Percentiles rank a stretch among this genome's conserved stretches.
These are phyloP conservation scores for Noctua fimbriata DNA, from an alignment of 2,888 invertebrate genomes.

Conservation along the genomic window DNA sequence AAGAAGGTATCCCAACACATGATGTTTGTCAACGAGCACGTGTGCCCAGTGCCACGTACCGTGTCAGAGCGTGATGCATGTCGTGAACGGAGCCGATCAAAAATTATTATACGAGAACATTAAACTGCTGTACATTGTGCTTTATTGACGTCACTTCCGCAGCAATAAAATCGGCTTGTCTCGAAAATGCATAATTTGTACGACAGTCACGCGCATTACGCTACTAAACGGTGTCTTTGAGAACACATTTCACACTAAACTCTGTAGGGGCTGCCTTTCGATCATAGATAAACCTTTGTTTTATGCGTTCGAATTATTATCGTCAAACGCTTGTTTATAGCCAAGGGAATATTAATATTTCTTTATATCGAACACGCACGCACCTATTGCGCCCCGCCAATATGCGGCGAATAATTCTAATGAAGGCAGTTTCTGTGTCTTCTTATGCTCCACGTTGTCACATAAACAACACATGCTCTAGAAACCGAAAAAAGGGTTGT, in stretches of 20 bases:
- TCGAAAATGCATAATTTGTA: conserved; percentile 90
- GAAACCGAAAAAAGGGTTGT: conserved; percentile 68
- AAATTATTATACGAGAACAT: conserved; percentile 88
- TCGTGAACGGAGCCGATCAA: conserved; percentile 84
- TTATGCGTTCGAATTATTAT: conserved; percentile 88
- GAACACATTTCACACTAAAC: conserved; percentile 90
- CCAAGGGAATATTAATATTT: conserved; percentile 86
- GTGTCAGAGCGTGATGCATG: conserved; percentile 80
- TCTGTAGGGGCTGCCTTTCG: conserved; percentile 83
- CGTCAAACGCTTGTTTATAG: conserved; percentile 87
- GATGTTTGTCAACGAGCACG: conserved; percentile 65
- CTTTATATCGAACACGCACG: conserved; percentile 85
- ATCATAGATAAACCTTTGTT: conserved; percentile 89
- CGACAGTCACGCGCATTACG: conserved; percentile 88
- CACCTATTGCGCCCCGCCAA: conserved; percentile 72
- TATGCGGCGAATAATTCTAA: conserved; percentile 60
- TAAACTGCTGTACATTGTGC: conserved; percentile 87
- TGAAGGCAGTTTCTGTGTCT: conserved; percentile 58
- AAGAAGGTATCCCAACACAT: conserved; percentile 29
- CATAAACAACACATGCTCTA: conserved; percentile 61
- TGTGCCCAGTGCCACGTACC: conserved; percentile 73
- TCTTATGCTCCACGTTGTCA: conserved; percentile 55
- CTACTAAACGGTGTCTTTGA: conserved; percentile 89
- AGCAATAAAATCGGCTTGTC: conserved; percentile 89
- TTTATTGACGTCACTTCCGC: conserved; percentile 90